Percentiles rank a stretch among this genome's conserved stretches.
Evolutionary conservation across 2,113 vertebrate genomes (phyloP).

Genomic region (Saimiri boliviensis): DNA sequence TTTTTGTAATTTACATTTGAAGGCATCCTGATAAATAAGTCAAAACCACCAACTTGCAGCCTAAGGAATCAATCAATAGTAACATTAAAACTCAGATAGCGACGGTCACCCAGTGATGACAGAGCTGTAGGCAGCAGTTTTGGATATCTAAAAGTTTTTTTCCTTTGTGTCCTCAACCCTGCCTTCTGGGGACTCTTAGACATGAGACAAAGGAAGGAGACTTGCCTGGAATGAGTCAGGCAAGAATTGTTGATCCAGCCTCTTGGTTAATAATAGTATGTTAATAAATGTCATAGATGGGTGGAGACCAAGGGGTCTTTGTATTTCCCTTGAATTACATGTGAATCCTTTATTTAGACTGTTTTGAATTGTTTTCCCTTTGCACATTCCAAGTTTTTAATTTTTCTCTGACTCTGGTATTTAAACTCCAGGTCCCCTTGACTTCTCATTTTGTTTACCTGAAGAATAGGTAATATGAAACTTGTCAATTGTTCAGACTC

Average conservation of each 20-base stretch:
- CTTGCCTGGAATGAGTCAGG: not conserved
- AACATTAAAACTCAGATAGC: not conserved
- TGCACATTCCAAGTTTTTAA: not conserved
- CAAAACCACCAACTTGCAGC: not conserved
- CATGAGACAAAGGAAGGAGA: not conserved
- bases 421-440: not conserved
- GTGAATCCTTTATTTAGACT: slow-evolving; percentile 1
- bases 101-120: not conserved
- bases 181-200: not conserved
- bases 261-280: not conserved
- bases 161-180: not conserved
- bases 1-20: slow-evolving; percentile 1
- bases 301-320: not conserved
- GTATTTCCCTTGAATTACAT: not conserved
- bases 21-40: not conserved
- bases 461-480: not conserved
- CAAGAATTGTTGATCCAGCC: not conserved
- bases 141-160: not conserved
- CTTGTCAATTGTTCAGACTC: not conserved
- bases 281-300: not conserved
- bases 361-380: not conserved
- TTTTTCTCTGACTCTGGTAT: not conserved
- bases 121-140: not conserved
- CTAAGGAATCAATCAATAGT: not conserved
- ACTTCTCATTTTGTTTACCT: not conserved